These are phyloP conservation scores for Sarcophaga carnaria DNA, from an alignment of 2,888 invertebrate species.

Conservation along the genomic window DNA sequence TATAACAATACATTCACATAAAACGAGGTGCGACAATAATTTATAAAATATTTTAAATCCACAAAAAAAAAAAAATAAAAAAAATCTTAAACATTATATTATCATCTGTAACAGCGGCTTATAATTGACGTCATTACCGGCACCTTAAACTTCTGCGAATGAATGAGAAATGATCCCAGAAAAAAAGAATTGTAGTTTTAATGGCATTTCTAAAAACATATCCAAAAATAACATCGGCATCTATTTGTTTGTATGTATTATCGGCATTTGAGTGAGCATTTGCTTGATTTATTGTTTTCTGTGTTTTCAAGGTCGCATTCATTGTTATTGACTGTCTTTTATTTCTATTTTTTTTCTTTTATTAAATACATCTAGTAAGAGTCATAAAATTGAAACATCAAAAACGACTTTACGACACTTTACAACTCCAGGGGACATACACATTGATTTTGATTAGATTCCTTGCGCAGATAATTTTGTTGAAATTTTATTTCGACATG, in stretches of 20 bases:
- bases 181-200: slow-evolving; percentile 2
- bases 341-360: background rate
- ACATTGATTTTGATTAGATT: background rate
- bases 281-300: slow-evolving; percentile 16
- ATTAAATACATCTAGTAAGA: background rate
- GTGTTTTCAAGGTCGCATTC: slow-evolving; percentile 42
- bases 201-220: background rate
- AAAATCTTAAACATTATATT: too few relatives aligned
- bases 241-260: background rate
- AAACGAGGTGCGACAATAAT: slow-evolving; percentile 49
- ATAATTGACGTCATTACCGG: background rate
- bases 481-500: background rate
- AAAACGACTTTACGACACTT: background rate
- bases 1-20: too few relatives aligned
- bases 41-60: slow-evolving; percentile 41
- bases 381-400: background rate
- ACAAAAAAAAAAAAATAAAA: slow-evolving; percentile 1
- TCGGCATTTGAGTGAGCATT: too few relatives aligned
- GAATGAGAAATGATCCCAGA: slow-evolving; percentile 37
- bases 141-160: background rate
- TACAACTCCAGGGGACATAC: background rate
- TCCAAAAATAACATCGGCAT: slow-evolving; percentile 7
- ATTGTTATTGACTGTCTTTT: background rate
- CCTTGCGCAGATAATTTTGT: background rate
- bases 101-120: slow-evolving; percentile 22